These are phyloP conservation scores for Volucella zonaria DNA, from an alignment of 2,888 invertebrate species.

Conservation along the genomic window DNA sequence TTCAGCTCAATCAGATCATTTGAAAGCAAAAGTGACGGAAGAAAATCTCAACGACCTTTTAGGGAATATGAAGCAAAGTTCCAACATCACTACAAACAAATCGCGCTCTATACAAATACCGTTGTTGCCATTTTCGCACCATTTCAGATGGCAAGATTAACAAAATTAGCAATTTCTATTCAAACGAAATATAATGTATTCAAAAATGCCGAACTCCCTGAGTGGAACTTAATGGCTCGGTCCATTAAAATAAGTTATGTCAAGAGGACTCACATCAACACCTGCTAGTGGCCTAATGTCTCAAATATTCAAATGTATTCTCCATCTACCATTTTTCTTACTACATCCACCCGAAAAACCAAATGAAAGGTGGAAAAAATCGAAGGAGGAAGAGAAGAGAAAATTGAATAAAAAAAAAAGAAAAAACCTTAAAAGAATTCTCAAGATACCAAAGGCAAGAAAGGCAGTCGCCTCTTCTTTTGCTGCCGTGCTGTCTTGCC, in stretches of 20 bases:
- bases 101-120: no score
- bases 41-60: background rate
- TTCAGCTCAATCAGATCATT: background rate
- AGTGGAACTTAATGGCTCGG: constrained; percentile 63
- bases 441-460: background rate
- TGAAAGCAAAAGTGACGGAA: background rate
- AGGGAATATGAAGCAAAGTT: background rate
- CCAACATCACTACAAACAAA: background rate
- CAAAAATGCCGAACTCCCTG: constrained; percentile 40
- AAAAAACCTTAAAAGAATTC: constrained; percentile 6
- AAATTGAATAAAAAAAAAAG: background rate
- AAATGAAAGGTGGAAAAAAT: no score
- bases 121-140: constrained; percentile 23
- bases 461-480: background rate
- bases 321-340: background rate
- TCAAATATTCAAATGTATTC: constrained; percentile 64
- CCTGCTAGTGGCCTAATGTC: constrained; percentile 66
- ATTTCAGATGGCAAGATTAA: constrained; percentile 58
- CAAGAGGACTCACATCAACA: constrained; percentile 66
- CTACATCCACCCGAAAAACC: no score
- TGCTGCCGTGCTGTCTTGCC: background rate
- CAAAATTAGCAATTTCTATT: constrained; percentile 67
- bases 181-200: constrained; percentile 64
- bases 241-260: constrained; percentile 73
- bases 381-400: background rate